Percentiles rank a stretch among this genome's conserved stretches.
phyloP scores from a whole-genome alignment of 2,797 vertebrate genomes.

The Peromyscus attwateri region DNA sequence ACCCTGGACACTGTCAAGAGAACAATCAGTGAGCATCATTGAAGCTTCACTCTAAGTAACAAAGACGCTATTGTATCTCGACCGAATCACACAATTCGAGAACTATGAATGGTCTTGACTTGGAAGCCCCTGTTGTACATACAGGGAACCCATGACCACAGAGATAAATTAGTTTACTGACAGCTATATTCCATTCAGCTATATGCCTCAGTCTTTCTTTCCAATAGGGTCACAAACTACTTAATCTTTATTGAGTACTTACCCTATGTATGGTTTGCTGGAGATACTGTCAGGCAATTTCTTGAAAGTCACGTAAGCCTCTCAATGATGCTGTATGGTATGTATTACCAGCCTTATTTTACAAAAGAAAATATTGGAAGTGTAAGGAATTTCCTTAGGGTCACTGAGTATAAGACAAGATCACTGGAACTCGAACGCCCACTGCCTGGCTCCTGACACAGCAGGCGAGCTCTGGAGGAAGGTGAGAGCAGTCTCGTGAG shows the following conservation, averaged over 20 bases:
- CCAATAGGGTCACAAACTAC: neutral
- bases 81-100: neutral
- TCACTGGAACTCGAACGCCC: neutral
- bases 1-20: slow-evolving; percentile 5
- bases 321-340: neutral
- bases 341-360: neutral
- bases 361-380: neutral
- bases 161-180: neutral
- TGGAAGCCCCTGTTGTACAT: neutral
- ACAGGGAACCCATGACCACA: neutral
- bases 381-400: neutral
- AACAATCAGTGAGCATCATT: neutral
- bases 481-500: neutral
- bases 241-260: neutral
- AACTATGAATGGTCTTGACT: neutral
- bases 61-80: slow-evolving; percentile 7
- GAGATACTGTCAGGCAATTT: neutral
- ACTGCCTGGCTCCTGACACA: neutral
- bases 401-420: neutral
- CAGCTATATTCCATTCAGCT: neutral
- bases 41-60: neutral
- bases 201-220: neutral
- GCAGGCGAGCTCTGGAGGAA: neutral
- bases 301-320: neutral
- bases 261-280: neutral